Conservation (phyloP, 2,797 vertebrate species). For the Sebastes oblongus region DNA sequence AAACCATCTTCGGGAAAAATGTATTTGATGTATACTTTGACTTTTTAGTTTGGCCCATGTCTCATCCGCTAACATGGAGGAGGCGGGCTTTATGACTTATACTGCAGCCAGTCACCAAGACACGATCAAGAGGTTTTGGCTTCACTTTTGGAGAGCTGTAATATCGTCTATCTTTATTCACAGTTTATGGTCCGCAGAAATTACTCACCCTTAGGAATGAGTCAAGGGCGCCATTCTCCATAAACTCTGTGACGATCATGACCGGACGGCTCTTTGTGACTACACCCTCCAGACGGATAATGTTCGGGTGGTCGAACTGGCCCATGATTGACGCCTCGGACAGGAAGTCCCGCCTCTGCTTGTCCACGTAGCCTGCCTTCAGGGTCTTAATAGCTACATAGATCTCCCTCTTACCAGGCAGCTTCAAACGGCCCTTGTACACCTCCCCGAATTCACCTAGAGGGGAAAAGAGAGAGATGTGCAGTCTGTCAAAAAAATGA, state of each 20-base stretch:
- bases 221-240: conserved; percentile 98
- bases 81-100: neutral
- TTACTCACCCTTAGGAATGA: conserved; percentile 94
- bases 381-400: conserved; percentile 98
- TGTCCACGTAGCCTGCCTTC: conserved; percentile 97
- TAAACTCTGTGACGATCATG: conserved; percentile 99
- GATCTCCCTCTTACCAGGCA: conserved; percentile 96
- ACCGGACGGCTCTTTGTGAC: conserved; percentile 98
- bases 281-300: conserved; percentile 96
- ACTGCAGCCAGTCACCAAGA: neutral
- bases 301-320: conserved; percentile 98
- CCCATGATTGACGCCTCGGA: conserved; percentile 99
- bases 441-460: conserved; percentile 98
- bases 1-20: too few relatives aligned
- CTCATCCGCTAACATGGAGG: too few relatives aligned
- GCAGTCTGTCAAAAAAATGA: conserved; percentile 7
- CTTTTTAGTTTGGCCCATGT: too few relatives aligned
- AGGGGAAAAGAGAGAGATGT: neutral
- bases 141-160: neutral
- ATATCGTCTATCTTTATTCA: neutral
- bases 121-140: neutral
- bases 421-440: conserved; percentile 97
- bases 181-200: neutral
- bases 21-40: too few relatives aligned
- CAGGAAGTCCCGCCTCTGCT: conserved; percentile 96